phyloP scores from a whole-genome alignment of 1,140 invertebrate genomes.

The Hormaphis cornu region DNA sequence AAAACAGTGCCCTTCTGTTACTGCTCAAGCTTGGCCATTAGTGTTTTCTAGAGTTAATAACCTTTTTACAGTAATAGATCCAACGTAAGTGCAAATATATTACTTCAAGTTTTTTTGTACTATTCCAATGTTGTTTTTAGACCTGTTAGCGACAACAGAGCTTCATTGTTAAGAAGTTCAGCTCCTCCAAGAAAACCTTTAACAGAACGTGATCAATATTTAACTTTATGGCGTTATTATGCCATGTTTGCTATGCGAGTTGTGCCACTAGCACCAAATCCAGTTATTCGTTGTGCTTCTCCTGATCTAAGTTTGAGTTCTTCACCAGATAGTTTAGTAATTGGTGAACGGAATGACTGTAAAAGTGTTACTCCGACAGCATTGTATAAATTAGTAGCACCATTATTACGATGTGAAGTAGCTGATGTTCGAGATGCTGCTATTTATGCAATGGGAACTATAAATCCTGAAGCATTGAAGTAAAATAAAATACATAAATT shows the following conservation, averaged over 20 bases:
- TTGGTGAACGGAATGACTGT: constrained; percentile 56
- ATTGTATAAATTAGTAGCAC: constrained; percentile 84
- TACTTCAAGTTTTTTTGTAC: neutral
- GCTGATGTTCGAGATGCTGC: constrained; percentile 86
- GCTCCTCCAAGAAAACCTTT: constrained; percentile 71
- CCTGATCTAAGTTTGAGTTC: constrained; percentile 81
- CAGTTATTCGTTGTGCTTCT: constrained; percentile 77
- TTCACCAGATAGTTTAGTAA: constrained; percentile 74
- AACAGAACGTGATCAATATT: constrained; percentile 83
- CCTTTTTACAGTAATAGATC: constrained; percentile 86
- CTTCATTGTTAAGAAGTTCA: constrained; percentile 74
- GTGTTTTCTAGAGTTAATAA: constrained; percentile 83
- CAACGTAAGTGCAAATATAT: constrained; percentile 58
- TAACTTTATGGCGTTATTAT: constrained; percentile 94
- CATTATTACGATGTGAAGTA: constrained; percentile 74
- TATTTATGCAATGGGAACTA: constrained; percentile 83
- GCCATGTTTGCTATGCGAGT: constrained; percentile 88
- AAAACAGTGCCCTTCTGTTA: constrained; percentile 70
- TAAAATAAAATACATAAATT: constrained; percentile 46
- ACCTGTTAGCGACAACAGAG: constrained; percentile 91
- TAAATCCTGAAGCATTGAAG: constrained; percentile 86
- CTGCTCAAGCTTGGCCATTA: constrained; percentile 88
- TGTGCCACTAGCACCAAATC: constrained; percentile 70
- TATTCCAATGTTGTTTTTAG: constrained; percentile 44
- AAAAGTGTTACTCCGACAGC: constrained; percentile 64